phyloP scores from a whole-genome alignment of 2,797 vertebrate species.

The Sandelia bainsii region DNA sequence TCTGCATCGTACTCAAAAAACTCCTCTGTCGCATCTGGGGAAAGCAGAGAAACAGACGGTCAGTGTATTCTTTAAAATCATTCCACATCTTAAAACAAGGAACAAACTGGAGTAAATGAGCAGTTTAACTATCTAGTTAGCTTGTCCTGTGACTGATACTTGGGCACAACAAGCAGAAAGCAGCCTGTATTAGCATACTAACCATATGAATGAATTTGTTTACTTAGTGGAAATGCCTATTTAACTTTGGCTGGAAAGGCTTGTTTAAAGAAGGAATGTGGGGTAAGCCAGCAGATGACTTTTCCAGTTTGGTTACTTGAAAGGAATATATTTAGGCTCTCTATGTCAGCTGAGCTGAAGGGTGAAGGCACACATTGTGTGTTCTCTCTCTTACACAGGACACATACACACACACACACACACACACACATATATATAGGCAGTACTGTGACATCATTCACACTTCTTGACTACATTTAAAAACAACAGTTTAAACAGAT shows the following conservation, averaged over 20 bases:
- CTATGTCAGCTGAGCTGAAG: conserved; percentile 67
- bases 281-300: conserved; percentile 49
- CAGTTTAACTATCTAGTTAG: not conserved
- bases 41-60: conserved; percentile 28
- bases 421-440: not conserved
- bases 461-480: conserved; percentile 12
- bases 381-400: not conserved
- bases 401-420: conserved; percentile 6
- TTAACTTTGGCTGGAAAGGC: conserved; percentile 49
- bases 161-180: not conserved
- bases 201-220: conserved; percentile 12
- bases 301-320: conserved; percentile 73
- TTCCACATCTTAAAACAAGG: not conserved
- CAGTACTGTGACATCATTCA: conserved; percentile 19
- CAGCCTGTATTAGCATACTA: conserved; percentile 3
- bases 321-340: conserved; percentile 72
- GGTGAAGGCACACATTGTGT: conserved; percentile 36
- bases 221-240: conserved; percentile 17
- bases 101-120: not conserved
- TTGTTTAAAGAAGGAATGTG: conserved; percentile 52
- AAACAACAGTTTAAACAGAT: conserved; percentile 18
- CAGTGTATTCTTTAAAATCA: not conserved
- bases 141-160: not conserved
- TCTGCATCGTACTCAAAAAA: conserved; percentile 98
- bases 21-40: conserved; percentile 92